phyloP scores from a whole-genome alignment of 2,113 vertebrate genomes.

The Ptilonorhynchus violaceus region DNA sequence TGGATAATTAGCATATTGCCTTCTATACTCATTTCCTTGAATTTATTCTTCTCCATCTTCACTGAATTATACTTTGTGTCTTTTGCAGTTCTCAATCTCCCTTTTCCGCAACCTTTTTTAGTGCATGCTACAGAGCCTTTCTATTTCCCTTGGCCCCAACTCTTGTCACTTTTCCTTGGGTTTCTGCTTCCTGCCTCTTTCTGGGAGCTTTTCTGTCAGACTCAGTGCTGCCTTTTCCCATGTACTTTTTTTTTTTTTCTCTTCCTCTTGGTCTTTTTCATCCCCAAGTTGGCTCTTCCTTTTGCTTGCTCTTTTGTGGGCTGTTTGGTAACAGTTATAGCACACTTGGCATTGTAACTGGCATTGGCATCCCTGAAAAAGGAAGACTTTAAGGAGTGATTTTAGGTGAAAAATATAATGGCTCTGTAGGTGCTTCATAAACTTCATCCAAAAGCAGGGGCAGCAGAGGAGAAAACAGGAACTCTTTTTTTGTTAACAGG shows the following conservation, averaged over 20 bases:
- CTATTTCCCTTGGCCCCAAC: neutral
- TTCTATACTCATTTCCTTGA: neutral
- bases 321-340: neutral
- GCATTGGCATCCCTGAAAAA: neutral
- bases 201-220: neutral
- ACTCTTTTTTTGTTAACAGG: neutral
- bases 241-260: neutral
- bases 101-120: neutral
- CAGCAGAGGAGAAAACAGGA: neutral
- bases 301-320: neutral
- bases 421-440: neutral
- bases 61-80: neutral
- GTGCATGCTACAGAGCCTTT: neutral
- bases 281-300: neutral
- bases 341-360: neutral
- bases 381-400: neutral
- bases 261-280: neutral
- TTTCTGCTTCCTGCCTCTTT: neutral
- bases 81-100: neutral
- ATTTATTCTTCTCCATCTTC: neutral
- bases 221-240: neutral
- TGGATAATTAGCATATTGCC: neutral
- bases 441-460: neutral
- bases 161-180: neutral
- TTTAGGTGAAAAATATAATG: neutral